Conservation (phyloP, 2,797 vertebrate genomes). For the Myiothlypis coronata region DNA sequence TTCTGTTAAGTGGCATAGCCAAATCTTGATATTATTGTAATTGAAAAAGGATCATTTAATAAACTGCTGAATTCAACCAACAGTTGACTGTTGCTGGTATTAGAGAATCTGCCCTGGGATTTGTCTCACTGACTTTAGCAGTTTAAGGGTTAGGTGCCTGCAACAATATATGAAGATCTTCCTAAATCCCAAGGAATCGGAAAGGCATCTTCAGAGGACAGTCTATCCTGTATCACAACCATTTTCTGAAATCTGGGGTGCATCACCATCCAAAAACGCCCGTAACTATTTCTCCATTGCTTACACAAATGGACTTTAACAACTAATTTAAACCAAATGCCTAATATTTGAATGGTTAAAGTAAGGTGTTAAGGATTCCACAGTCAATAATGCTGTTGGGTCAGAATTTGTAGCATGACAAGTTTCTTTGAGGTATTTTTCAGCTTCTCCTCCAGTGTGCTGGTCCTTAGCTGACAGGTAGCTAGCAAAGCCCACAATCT, state of each 20-base stretch:
- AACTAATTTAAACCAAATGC: neutral
- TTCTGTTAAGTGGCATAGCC: neutral
- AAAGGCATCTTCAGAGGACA: neutral
- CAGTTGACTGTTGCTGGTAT: neutral
- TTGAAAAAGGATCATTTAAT: neutral
- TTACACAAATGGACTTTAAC: neutral
- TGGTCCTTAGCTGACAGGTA: neutral
- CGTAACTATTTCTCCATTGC: neutral
- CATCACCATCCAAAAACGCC: neutral
- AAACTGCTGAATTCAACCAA: neutral
- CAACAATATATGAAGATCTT: neutral
- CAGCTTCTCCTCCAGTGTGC: neutral
- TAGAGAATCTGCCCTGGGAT: neutral
- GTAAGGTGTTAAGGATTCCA: neutral
- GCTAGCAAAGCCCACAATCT: neutral
- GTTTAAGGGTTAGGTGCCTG: neutral
- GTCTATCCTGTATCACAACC: neutral
- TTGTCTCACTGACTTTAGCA: neutral
- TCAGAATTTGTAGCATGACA: neutral
- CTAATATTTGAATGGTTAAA: neutral
- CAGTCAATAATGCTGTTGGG: neutral
- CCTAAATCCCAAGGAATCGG: neutral
- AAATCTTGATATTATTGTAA: neutral
- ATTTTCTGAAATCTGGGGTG: neutral
- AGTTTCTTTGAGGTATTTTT: neutral